phyloP scores from a whole-genome alignment of 1,140 invertebrate genomes.

The Dinoponera quadriceps region DNA sequence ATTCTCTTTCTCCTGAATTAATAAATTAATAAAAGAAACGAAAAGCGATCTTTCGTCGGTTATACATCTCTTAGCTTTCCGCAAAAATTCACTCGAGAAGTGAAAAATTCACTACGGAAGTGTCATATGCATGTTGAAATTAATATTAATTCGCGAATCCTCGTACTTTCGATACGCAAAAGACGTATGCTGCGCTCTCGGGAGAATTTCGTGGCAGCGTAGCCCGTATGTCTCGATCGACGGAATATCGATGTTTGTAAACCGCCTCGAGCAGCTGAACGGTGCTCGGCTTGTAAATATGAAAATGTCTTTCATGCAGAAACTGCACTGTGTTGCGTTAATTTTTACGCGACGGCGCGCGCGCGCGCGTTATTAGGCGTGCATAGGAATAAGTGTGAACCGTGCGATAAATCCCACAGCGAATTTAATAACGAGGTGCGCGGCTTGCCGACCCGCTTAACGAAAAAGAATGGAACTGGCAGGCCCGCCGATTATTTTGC shows the following conservation, averaged over 20 bases:
- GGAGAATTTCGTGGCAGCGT: too few species aligned
- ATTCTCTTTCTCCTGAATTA: too few species aligned
- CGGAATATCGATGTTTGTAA: neutral
- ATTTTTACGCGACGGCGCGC: neutral
- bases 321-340: neutral
- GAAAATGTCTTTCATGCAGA: neutral
- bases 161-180: too few species aligned
- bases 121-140: too few species aligned
- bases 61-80: too few species aligned
- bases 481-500: conserved; percentile 49
- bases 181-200: too few species aligned
- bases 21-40: too few species aligned
- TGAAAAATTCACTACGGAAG: too few species aligned
- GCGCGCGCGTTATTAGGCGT: conserved; percentile 32
- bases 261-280: neutral
- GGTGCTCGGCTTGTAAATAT: neutral
- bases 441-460: conserved; percentile 23
- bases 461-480: conserved; percentile 51
- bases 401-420: conserved; percentile 37
- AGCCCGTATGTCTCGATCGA: too few species aligned
- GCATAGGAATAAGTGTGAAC: conserved; percentile 35
- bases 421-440: conserved; percentile 47
- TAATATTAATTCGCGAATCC: too few species aligned
- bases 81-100: too few species aligned
- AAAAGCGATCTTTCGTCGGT: too few species aligned